Evolutionary conservation across 2,113 vertebrate genomes (phyloP).

Genomic region (Pagrus major): DNA sequence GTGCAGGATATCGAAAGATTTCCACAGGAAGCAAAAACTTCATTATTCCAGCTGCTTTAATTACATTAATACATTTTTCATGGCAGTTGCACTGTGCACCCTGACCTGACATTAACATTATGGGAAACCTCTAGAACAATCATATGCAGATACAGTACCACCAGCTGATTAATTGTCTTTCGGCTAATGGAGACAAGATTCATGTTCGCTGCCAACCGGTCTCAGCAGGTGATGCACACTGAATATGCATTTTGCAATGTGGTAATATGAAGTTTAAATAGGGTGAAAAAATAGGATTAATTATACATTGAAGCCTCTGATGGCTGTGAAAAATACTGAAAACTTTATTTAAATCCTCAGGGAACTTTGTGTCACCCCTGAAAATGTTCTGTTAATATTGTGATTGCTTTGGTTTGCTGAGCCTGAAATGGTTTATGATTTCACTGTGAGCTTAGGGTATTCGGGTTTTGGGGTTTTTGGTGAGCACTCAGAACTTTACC

Average conservation of each 20-base stretch:
- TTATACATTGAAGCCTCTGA: constrained; percentile 44
- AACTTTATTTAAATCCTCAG: constrained; percentile 51
- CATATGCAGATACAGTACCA: constrained; percentile 44
- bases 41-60: neutral
- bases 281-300: constrained; percentile 42
- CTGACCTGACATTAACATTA: constrained; percentile 54
- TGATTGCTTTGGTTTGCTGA: constrained; percentile 47
- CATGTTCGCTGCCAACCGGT: constrained; percentile 42
- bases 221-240: constrained; percentile 56
- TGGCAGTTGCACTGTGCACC: constrained; percentile 15
- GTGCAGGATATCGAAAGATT: neutral
- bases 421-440: constrained; percentile 49
- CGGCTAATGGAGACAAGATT: constrained; percentile 49
- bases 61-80: constrained; percentile 18
- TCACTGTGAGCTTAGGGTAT: constrained; percentile 37
- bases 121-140: constrained; percentile 44
- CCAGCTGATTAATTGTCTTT: constrained; percentile 61
- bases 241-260: constrained; percentile 57
- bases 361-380: constrained; percentile 55
- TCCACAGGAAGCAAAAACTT: neutral
- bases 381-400: constrained; percentile 38
- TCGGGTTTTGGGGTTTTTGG: constrained; percentile 31
- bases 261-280: constrained; percentile 42
- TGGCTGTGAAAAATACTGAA: constrained; percentile 35
- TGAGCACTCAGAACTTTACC: constrained; percentile 5